phyloP scores from a whole-genome alignment of 2,888 invertebrate species.

The Pinctada fucata region DNA sequence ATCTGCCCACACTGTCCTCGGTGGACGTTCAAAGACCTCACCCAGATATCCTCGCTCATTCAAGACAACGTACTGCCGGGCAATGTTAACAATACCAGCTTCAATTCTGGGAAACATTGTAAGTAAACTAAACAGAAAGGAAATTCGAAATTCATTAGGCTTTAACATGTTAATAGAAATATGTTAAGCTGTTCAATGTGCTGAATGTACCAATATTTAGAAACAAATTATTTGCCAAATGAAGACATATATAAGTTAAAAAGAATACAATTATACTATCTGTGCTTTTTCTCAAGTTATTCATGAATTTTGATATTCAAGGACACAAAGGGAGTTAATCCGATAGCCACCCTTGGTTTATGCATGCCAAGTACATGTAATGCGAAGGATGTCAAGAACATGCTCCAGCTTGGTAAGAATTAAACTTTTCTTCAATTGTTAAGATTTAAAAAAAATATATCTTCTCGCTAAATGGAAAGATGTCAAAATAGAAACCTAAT shows the following conservation, averaged over 20 bases:
- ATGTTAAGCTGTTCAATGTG: too few relatives aligned
- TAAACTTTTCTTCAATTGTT: not conserved
- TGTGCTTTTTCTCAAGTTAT: too few relatives aligned
- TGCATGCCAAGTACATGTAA: conserved; percentile 56
- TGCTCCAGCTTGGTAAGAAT: conserved; percentile 50
- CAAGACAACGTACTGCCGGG: conserved; percentile 50
- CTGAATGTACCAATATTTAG: too few relatives aligned
- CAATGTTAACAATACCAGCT: conserved; percentile 20
- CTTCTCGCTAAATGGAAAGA: too few relatives aligned
- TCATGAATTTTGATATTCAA: conserved; percentile 1
- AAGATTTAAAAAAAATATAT: too few relatives aligned
- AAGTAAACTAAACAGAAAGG: conserved; percentile 17
- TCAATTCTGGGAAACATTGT: conserved; percentile 38
- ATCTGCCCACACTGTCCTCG: conserved; percentile 28
- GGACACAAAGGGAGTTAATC: conserved; percentile 52
- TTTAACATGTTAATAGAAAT: too few relatives aligned
- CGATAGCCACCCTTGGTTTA: conserved; percentile 51
- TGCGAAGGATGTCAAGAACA: conserved; percentile 42
- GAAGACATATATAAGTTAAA: too few relatives aligned
- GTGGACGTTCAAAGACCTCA: conserved; percentile 19
- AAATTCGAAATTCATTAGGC: not conserved
- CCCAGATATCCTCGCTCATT: conserved; percentile 39
- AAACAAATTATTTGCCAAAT: not conserved
- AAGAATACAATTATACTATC: too few relatives aligned
- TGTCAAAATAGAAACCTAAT: too few relatives aligned